phyloP scores from a whole-genome alignment of 2,797 vertebrate species.

The Eptatretus atami region DNA sequence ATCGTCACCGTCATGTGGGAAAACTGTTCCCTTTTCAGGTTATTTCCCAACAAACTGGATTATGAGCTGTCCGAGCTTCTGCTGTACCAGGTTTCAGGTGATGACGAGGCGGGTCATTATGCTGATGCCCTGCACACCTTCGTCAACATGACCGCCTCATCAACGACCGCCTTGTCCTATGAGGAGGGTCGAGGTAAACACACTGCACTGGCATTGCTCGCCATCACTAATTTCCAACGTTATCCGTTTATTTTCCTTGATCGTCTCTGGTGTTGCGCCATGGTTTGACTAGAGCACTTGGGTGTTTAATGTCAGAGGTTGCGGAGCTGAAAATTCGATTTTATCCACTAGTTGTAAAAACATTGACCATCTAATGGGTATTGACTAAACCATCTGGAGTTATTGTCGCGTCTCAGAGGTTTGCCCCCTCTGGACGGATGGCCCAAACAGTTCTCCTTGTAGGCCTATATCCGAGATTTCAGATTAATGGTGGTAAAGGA shows the following conservation, averaged over 20 bases:
- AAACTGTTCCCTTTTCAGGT: slow-evolving; percentile 19
- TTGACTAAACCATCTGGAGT: no score
- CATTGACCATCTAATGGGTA: no score
- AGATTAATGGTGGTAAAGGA: no score
- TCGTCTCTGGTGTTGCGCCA: neutral
- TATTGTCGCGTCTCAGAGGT: no score
- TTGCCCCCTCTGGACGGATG: no score
- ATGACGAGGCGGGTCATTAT: slow-evolving; percentile 58
- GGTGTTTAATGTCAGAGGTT: slow-evolving; percentile 4
- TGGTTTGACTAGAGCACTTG: slow-evolving; percentile 7
- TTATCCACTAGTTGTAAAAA: no score
- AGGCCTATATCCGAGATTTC: no score
- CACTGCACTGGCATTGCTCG: neutral
- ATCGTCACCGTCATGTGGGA: no score
- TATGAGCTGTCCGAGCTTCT: slow-evolving; percentile 96
- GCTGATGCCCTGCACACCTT: slow-evolving; percentile 89
- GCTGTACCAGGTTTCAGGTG: slow-evolving; percentile 92
- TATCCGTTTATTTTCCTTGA: no score
- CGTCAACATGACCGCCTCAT: slow-evolving; percentile 82
- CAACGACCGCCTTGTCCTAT: slow-evolving; percentile 85
- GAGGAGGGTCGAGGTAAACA: slow-evolving; percentile 78
- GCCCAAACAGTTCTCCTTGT: no score
- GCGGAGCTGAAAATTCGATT: no score
- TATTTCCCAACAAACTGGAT: slow-evolving; percentile 91
- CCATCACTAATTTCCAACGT: neutral